A percentile compares a stretch with the other conserved stretches of the same genome.
Evolutionary conservation across 2,888 invertebrate species (phyloP).

Genomic region (Drosophila cyrtoloma): DNA sequence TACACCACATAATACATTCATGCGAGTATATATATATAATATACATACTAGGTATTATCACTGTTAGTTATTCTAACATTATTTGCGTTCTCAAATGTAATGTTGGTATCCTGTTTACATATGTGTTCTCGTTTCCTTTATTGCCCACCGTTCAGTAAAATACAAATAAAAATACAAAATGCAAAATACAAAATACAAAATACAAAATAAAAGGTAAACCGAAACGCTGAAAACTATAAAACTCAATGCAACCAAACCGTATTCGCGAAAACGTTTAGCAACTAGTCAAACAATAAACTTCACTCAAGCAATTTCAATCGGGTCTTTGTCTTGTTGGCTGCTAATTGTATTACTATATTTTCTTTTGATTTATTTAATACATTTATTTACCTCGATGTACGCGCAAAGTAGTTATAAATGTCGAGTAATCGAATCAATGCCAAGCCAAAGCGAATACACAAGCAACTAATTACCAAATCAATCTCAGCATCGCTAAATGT

Average conservation of each 20-base stretch:
- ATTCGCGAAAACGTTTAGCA: slow-evolving; percentile 22
- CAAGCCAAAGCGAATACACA: slow-evolving; percentile 33
- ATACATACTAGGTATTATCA: slow-evolving; percentile 9
- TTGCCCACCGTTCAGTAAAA: slow-evolving; percentile 56
- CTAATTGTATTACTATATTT: slow-evolving; percentile 17
- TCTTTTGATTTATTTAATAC: slow-evolving; percentile 23
- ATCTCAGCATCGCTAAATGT: slow-evolving; percentile 12
- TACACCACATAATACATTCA: not conserved
- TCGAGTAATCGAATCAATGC: slow-evolving; percentile 26
- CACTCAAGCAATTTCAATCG: slow-evolving; percentile 33
- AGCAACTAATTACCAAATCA: slow-evolving; percentile 34
- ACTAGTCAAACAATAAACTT: slow-evolving; percentile 10
- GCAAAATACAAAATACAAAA: not conserved
- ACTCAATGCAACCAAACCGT: slow-evolving; percentile 5
- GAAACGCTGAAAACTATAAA: slow-evolving; percentile 4
- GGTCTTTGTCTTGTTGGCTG: slow-evolving; percentile 29
- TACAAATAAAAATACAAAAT: not conserved
- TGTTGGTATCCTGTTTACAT: slow-evolving; percentile 41
- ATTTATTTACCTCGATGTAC: slow-evolving; percentile 13
- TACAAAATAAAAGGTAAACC: slow-evolving; percentile 4
- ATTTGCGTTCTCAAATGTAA: slow-evolving; percentile 29
- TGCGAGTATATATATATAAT: not conserved
- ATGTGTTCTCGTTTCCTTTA: slow-evolving; percentile 54
- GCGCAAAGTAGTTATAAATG: slow-evolving; percentile 26
- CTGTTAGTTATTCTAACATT: slow-evolving; percentile 24